Evolutionary conservation across 2,113 vertebrate species (phyloP), one percentile per base, ranked within the genome.

Genomic region (Scytalopus superciliaris): DNA sequence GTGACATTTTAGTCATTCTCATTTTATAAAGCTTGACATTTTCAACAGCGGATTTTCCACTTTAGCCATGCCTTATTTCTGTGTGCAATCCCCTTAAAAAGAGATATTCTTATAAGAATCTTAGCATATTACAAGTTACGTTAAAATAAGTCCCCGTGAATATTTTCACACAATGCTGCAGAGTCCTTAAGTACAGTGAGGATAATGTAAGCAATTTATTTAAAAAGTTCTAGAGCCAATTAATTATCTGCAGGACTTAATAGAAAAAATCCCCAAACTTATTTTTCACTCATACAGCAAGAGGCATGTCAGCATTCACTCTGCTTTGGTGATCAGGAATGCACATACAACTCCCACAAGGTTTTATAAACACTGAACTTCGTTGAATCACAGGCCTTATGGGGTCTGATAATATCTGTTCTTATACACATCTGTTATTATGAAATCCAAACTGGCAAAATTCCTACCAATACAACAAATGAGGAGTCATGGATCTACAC

Each of bases 1-100:
- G 12, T 4, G 7, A 69, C 24, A 17, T 62, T 78, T 83, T 10
- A 72, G 42, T 37, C 25, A 25, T 66, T 68, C 47, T 60, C 22
- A 24, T 87, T 83, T 83, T 14, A 80, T 10, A 69, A 62, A 87
- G 35, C n/a, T 17, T 68, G 35, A 53, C 21, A 39, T 66, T 80
- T 86, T 55, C 72, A 80, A 60, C 18, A 56, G 27, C 75, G 62
- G 35, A 62, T 86, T 92, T 90, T 86, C 50, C 55, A 73, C 25
- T 39, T 80, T 67, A 90, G 52, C 33, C 23, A 28, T 19, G 44
- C 30, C 60, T 53, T 67, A 25, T 40, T 25, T 35, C 68, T 84
- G 39, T 23, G 17, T 16, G 5, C 63, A 80, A 55, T 11, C 83
- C 59, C 73, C 63, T 69, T 55, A 44, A 79, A 85, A 81, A 77